A percentile compares a stretch with the other conserved stretches of the same genome.
Conservation (phyloP, 2,113 vertebrate species). For the Miniopterus natalensis region DNA sequence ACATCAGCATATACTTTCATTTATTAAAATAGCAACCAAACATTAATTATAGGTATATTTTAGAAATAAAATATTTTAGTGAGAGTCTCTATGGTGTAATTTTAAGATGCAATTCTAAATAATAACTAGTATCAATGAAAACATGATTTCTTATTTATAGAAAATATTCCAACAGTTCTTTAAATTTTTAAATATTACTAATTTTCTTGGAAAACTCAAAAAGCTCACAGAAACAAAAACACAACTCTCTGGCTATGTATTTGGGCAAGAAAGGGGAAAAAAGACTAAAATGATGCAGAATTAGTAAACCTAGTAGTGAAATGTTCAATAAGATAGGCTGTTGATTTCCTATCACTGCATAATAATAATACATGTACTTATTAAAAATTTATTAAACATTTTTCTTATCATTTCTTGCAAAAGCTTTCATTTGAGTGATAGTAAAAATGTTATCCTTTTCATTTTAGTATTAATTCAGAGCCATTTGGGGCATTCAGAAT, state of each 20-base stretch:
- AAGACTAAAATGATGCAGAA: background rate
- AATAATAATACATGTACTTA: background rate
- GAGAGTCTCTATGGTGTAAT: background rate
- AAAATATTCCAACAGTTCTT: background rate
- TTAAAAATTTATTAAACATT: background rate
- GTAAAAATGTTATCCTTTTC: background rate
- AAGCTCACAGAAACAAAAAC: background rate
- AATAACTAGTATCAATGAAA: background rate
- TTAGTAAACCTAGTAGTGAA: background rate
- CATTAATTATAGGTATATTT: background rate
- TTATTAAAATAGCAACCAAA: background rate
- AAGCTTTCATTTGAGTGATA: background rate
- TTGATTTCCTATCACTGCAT: background rate
- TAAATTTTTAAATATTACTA: background rate
- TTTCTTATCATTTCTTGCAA: background rate
- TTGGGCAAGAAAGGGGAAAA: background rate
- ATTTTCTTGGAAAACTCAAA: background rate
- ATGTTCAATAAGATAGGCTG: background rate
- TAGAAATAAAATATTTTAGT: conserved; percentile 8
- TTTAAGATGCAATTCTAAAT: background rate
- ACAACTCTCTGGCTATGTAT: background rate
- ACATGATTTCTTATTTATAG: background rate
- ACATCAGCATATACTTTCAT: background rate
- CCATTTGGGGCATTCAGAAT: background rate
- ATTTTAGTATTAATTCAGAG: background rate